Evolutionary conservation across 2,888 invertebrate species (phyloP), one percentile per base, ranked within the genome.

Genomic region (Palloptera scutellata): DNA sequence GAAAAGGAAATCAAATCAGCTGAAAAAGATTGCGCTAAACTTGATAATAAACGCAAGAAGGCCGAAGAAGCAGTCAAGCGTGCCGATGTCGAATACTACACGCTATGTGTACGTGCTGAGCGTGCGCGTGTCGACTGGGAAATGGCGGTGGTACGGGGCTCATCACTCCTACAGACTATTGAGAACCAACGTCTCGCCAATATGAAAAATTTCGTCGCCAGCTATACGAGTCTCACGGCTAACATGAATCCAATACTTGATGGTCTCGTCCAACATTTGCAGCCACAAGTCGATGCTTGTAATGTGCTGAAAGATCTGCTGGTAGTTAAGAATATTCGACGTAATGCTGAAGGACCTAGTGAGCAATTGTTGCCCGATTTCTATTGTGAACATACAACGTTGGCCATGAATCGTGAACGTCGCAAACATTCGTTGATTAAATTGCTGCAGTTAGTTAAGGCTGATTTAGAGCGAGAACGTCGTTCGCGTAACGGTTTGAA

Each of bases 341-440:
- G 82, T 62, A 81, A 82, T 61, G 81, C 85, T 0, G 87, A 88
- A 48, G 89, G 88, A 0, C 87, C 89, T 58, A 88, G 88, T 74
- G 96, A 97, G 80, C 96, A 97, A 83, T 87, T 96, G 63, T 86
- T 97, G 71, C 95, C 97, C 0, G 96, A 97, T 85, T 96, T 96
- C 86, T 97, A 96, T 86, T 96, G 97, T 77, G 97, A 97, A 83
- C 97, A 97, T 85, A 91, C 94, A 73, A 94, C 94, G 1, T 88
- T 96, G 76, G 93, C 94, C 41, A 97, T 97, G 96, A 96, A 97
- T 83, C 88, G 91, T 64, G 96, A 96, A 79, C 87, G 97, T 70
- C 88, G 97, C 77, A 94, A 93, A 86, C 92, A 93, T 86, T 92
- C 95, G 4, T 85, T 97, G 68, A 88, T 95, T 65, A 93, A 95